Evolutionary conservation across 1,140 invertebrate species (phyloP), one percentile per base, ranked within the genome.

Genomic region (Papilio xuthus): DNA sequence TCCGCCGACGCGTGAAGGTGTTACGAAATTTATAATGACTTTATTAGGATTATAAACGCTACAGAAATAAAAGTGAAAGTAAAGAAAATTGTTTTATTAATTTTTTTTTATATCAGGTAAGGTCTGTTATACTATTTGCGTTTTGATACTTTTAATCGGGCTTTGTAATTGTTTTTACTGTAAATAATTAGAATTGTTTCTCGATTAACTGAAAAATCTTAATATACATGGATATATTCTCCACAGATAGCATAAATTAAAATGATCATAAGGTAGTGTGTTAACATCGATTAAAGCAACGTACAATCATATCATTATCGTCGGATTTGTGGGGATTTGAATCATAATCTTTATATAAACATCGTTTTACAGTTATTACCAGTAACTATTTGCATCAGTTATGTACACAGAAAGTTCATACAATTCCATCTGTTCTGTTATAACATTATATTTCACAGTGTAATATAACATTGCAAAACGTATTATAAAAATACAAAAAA

Each of bases 231-330:
- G 26, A 63, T 28, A 67, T 26, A 67, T 67, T 28, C 3, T 67
- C 26, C 60, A 67, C 26, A 67, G 60, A 67, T 28, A 28, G 18
- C 1, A 15, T 12, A 28, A 67, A 15, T 28, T 67, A 67, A 67
- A 67, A 67, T 67, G 60, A 28, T 12, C 56, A 60, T 60, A 60
- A 15, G 7, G 32, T 32, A 8, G n/a, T 56, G 13, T 28, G 26
- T 26, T 67, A 67, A 67, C 23, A 67, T 3, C 15, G 60, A 32
- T 67, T 67, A 67, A 67, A 67, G 60, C 26, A 18, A 67, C 15
- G 13, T 32, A 67, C 23, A 4, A 67, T 67, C 60, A 28, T 28
- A 67, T 26, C 60, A 67, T 10, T 28, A 67, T 28, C 26, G 60
- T 67, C 60, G 60, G 26, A 28, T 28, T 67, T 28, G 60, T 67